Evolutionary conservation across 2,797 vertebrate species (phyloP), one percentile per base, ranked within the genome.

Genomic region (Paratrypauchen microcephalus): DNA sequence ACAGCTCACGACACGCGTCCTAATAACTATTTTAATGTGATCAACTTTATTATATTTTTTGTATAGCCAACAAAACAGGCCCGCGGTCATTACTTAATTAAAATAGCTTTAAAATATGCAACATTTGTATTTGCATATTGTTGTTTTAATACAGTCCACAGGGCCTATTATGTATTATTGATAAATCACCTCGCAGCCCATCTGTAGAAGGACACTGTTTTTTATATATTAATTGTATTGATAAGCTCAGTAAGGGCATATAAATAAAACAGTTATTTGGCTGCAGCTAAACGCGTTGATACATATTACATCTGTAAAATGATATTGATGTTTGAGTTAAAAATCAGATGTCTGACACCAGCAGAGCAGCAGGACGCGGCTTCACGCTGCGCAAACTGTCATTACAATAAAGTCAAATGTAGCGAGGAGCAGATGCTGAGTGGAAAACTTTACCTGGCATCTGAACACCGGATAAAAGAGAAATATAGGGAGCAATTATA

Each of bases 261-360:
- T 80, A 24, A 81, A 82, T 78, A 71, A 81, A 76, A 74, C 57
- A 65, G 26, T 55, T 64, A 74, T 74, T 66, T 55, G 65, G 65
- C 67, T 59, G 62, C 30, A 23, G 63, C 61, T 28, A 23, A 80
- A 64, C 67, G 57, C 66, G n/a, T 56, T 56, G 32, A 70, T 78
- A 69, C 59, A 74, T 83, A 79, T 15, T 28, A 26, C 67, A 72
- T 64, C 15, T 66, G 21, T 65, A 72, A 82, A 56, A 36, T 9
- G 58, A 69, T 69, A 75, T 70, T 70, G 63, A 82, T 69, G 63
- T 48, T 75, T 41, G 58, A 39, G 56, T 72, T 12, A 57, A 70
- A 67, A 72, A 63, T 47, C 9, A 39, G 68, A 76, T 58, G 69
- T 48, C 13, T 62, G 54, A 54, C 28, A 55, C 60, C 56, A 71